These are phyloP conservation scores for Enteromius argenteus DNA, from an alignment of 2,797 vertebrate genomes.

Conservation along the genomic window DNA sequence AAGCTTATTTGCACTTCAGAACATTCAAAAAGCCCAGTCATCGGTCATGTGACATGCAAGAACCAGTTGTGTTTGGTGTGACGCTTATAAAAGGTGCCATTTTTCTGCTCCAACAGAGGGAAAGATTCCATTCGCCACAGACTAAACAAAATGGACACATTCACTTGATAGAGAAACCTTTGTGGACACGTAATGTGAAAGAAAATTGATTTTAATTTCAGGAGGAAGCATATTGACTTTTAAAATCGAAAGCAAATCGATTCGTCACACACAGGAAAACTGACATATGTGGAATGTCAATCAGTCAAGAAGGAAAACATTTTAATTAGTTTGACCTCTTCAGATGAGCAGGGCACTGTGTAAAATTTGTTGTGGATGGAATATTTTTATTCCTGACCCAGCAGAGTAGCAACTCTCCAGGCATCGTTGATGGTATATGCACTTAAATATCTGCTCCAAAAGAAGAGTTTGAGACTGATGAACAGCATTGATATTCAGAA, in stretches of 20 bases:
- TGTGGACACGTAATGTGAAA: constrained; percentile 7
- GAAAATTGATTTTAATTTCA: constrained; percentile 35
- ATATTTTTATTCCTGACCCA: constrained; percentile 9
- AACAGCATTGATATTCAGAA: constrained; percentile 56
- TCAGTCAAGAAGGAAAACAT: constrained; percentile 36
- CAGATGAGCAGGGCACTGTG: neutral
- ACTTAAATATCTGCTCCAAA: constrained; percentile 28
- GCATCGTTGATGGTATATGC: neutral
- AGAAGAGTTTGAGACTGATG: constrained; percentile 26
- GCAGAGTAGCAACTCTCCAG: neutral
- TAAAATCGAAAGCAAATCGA: constrained; percentile 38
- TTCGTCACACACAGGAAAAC: constrained; percentile 33
- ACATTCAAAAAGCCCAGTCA: neutral
- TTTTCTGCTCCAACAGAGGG: neutral
- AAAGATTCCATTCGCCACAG: neutral
- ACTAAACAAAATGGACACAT: constrained; percentile 10
- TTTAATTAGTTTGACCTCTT: constrained; percentile 57
- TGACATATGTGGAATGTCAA: constrained; percentile 29
- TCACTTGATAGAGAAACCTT: neutral
- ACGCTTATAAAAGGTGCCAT: neutral
- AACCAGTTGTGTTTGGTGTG: neutral
- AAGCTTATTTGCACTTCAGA: neutral
- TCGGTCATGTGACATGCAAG: constrained; percentile 6
- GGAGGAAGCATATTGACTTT: constrained; percentile 27
- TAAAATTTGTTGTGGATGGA: constrained; percentile 9